A percentile compares a stretch with the other conserved stretches of the same genome.
phyloP scores from a whole-genome alignment of 2,888 invertebrate genomes.

The Glyphotaelius pellucidus region DNA sequence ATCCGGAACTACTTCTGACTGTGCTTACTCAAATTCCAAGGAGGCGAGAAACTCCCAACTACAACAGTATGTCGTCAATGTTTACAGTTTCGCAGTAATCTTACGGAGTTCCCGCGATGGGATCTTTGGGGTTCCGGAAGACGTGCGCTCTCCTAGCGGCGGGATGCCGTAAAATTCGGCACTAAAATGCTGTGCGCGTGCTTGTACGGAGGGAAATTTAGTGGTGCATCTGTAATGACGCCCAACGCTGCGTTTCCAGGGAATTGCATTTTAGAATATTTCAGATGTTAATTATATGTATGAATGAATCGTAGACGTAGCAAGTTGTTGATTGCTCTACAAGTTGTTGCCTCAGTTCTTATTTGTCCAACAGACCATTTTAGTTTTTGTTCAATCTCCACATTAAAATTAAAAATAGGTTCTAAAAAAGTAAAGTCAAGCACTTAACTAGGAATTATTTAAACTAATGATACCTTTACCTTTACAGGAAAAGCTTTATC shows the following conservation, averaged over 20 bases:
- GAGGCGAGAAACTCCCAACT: not conserved
- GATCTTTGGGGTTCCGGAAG: not conserved
- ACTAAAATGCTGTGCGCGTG: not conserved
- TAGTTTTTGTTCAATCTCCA: too few species aligned
- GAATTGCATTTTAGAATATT: not conserved
- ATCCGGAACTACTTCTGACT: not conserved
- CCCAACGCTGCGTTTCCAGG: not conserved
- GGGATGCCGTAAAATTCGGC: not conserved
- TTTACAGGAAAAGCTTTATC: too few species aligned
- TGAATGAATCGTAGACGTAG: not conserved
- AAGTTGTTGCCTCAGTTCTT: too few species aligned
- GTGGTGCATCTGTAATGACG: not conserved
- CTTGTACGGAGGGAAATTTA: not conserved
- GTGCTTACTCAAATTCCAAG: conserved; percentile 12
- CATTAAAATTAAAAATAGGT: too few species aligned
- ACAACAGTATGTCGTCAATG: conserved; percentile 20
- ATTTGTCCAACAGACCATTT: too few species aligned
- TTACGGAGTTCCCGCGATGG: not conserved
- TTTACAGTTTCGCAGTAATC: conserved; percentile 19
- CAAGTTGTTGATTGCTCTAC: not conserved
- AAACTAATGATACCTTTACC: too few species aligned
- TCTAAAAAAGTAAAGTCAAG: too few species aligned
- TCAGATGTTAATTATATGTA: not conserved
- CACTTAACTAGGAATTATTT: too few species aligned
- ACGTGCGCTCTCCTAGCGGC: not conserved